Percentiles rank a stretch among this genome's conserved stretches.
Conservation (phyloP, 1,140 invertebrate genomes). For the Drosophila fuyamai region DNA sequence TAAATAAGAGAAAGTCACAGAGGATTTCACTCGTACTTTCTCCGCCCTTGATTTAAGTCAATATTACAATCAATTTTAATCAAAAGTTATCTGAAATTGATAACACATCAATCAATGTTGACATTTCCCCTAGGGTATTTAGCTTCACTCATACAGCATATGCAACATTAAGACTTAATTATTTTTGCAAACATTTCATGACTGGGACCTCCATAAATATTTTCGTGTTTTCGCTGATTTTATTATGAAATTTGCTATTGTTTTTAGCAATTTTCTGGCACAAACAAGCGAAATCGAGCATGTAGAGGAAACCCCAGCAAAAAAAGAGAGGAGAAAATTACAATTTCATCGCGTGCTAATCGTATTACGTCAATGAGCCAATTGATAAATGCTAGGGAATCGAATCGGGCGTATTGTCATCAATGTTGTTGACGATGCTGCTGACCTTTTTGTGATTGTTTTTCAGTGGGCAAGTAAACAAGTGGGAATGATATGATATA, state of each 20-base stretch:
- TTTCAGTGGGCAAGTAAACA: slow-evolving; percentile 25
- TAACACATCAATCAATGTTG: slow-evolving; percentile 14
- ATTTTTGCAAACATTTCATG: slow-evolving; percentile 6
- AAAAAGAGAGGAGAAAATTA: slow-evolving; percentile 19
- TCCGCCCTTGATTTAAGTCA: neutral
- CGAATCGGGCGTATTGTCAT: slow-evolving; percentile 13
- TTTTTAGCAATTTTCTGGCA: slow-evolving; percentile 39
- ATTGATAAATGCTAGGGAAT: slow-evolving; percentile 54
- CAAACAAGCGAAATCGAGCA: slow-evolving; percentile 14
- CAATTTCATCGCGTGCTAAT: slow-evolving; percentile 66
- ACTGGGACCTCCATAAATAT: slow-evolving; percentile 18
- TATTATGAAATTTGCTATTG: slow-evolving; percentile 49
- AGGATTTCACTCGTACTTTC: neutral
- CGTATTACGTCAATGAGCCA: slow-evolving; percentile 66
- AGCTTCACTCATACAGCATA: slow-evolving; percentile 18
- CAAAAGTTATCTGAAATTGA: slow-evolving; percentile 3
- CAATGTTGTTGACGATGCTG: slow-evolving; percentile 50
- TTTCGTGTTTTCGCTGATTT: slow-evolving; percentile 34
- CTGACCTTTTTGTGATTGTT: slow-evolving; percentile 34
- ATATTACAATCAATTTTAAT: slow-evolving; percentile 11
- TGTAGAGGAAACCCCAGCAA: slow-evolving; percentile 21
- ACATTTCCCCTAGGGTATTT: neutral
- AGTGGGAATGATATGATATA: slow-evolving; percentile 1
- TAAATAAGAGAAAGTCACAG: neutral
- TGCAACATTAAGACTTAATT: slow-evolving; percentile 9